These are phyloP conservation scores for Amphiprion percula DNA, from an alignment of 2,113 vertebrate genomes.

Conservation along the genomic window DNA sequence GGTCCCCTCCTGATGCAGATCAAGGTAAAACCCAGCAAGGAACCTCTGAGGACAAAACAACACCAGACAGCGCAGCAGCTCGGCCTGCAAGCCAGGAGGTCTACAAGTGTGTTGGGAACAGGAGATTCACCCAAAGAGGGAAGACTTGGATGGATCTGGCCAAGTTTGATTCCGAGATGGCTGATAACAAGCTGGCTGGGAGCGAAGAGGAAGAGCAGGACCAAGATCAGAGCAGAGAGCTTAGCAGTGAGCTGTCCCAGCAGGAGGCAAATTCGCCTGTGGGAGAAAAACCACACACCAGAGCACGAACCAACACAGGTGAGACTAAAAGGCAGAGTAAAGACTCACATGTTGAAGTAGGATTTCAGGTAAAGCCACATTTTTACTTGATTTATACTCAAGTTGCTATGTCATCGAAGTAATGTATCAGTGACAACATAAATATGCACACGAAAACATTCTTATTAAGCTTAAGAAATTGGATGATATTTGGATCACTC, in stretches of 20 bases:
- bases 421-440: too few species aligned
- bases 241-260: conserved; percentile 34
- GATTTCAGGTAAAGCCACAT: too few species aligned
- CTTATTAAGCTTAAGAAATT: too few species aligned
- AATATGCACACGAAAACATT: too few species aligned
- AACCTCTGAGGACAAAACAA: conserved; percentile 51
- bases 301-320: conserved; percentile 68
- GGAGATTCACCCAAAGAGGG: conserved; percentile 61
- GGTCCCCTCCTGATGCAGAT: not conserved
- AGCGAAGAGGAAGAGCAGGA: conserved; percentile 56
- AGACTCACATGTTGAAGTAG: not conserved
- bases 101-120: conserved; percentile 67
- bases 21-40: conserved; percentile 40
- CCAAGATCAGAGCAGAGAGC: conserved; percentile 46
- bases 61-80: conserved; percentile 9
- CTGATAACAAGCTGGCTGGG: conserved; percentile 38
- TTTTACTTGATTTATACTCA: too few species aligned
- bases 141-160: conserved; percentile 47
- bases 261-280: conserved; percentile 28
- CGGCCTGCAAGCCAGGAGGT: conserved; percentile 52
- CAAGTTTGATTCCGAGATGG: conserved; percentile 38
- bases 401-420: too few species aligned
- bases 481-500: too few species aligned
- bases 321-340: conserved; percentile 17
- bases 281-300: conserved; percentile 39